phyloP scores from a whole-genome alignment of 2,888 invertebrate genomes.

The Phaonia tiefii region DNA sequence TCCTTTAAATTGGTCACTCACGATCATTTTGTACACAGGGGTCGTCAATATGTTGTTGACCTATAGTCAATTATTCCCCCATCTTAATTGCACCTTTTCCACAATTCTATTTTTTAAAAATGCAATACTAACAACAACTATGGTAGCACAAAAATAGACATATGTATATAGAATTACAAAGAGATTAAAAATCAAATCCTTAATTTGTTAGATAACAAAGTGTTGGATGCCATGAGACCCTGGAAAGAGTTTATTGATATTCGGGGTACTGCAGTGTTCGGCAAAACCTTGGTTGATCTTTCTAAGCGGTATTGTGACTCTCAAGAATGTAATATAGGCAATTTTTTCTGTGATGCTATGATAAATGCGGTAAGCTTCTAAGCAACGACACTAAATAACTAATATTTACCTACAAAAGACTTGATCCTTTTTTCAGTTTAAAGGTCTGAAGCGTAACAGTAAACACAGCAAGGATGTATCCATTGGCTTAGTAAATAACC shows the following conservation, averaged over 20 bases:
- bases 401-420: no score
- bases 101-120: no score
- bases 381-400: no score
- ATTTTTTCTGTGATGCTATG: conserved; percentile 39
- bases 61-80: no score
- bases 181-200: no score
- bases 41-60: no score
- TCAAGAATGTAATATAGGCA: conserved; percentile 47
- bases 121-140: no score
- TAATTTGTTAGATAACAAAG: conserved; percentile 27
- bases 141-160: no score
- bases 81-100: no score
- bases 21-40: no score
- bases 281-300: conserved; percentile 22
- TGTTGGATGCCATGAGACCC: neutral
- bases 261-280: neutral
- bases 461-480: conserved; percentile 85
- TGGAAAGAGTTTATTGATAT: conserved; percentile 23
- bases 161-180: no score
- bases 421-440: conserved; percentile 4
- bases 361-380: conserved; percentile 28
- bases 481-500: conserved; percentile 85
- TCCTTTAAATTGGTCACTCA: no score
- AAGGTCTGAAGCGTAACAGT: neutral
- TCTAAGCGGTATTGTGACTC: neutral